Evolutionary conservation across 2,888 invertebrate species (phyloP).

Genomic region (Autographa pulchrina): DNA sequence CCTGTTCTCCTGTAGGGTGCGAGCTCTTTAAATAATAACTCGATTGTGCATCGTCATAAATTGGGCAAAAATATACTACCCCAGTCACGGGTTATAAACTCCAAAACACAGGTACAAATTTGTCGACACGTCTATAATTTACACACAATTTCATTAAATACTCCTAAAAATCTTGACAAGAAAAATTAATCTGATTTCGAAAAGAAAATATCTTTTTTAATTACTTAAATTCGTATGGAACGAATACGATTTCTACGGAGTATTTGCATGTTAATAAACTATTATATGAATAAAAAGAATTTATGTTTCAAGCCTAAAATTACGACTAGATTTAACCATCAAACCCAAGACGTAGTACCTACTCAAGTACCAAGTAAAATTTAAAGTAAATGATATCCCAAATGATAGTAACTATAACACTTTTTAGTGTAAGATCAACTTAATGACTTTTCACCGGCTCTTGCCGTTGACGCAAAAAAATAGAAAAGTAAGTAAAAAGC

Average conservation of each 20-base stretch:
- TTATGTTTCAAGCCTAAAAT: no score
- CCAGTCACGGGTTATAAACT: background rate
- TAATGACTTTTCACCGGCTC: background rate
- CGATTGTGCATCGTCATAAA: background rate
- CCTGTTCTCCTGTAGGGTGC: background rate
- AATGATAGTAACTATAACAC: background rate
- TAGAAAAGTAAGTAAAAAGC: slow-evolving; percentile 22
- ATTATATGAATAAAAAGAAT: no score
- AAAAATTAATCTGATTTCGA: no score
- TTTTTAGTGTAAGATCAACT: background rate
- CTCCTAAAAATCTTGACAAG: no score
- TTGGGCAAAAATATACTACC: background rate
- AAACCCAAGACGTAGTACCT: no score
- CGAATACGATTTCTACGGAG: no score
- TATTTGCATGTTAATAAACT: no score
- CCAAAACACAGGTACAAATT: background rate
- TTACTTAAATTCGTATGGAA: no score
- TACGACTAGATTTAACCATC: no score
- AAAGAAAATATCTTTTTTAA: no score
- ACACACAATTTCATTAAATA: background rate
- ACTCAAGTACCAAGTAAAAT: no score
- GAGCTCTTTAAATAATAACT: background rate
- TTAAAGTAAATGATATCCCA: background rate
- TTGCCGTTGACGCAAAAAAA: slow-evolving; percentile 24
- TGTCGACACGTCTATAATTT: background rate